These are phyloP conservation scores for Gambusia yucatana DNA, from an alignment of 2,797 vertebrate genomes.

Conservation along the genomic window DNA sequence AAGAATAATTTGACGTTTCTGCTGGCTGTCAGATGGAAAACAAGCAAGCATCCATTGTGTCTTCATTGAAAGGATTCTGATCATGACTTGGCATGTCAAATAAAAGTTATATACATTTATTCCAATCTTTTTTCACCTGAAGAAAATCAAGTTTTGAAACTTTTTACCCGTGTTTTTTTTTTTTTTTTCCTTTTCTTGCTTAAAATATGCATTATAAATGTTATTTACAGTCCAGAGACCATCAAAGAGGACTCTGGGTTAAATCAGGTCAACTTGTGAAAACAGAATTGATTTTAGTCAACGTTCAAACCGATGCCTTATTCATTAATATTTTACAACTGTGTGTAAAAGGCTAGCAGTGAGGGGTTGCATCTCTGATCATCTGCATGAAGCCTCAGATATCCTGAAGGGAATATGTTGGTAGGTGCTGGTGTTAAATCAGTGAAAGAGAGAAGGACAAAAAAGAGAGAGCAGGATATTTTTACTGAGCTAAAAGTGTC, in stretches of 20 bases:
- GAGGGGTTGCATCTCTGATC: conserved; percentile 26
- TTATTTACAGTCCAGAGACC: background rate
- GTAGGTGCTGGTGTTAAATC: conserved; percentile 21
- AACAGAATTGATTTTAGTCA: background rate
- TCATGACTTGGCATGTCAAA: background rate
- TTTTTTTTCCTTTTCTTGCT: background rate
- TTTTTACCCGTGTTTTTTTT: background rate
- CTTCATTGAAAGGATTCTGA: background rate
- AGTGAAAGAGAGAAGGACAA: conserved; percentile 28
- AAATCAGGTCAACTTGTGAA: conserved; percentile 1
- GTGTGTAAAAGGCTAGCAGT: conserved; percentile 24
- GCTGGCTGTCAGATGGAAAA: background rate
- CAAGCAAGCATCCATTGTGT: background rate
- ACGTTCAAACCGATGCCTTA: background rate
- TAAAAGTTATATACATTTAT: background rate
- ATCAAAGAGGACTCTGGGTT: background rate
- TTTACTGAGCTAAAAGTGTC: conserved; percentile 81
- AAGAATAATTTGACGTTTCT: background rate
- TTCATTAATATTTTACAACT: conserved; percentile 32
- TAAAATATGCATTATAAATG: background rate
- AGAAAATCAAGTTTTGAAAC: background rate
- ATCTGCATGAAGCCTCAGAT: conserved; percentile 44
- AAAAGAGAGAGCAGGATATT: conserved; percentile 70
- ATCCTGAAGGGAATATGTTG: conserved; percentile 34
- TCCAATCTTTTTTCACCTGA: background rate